Conservation (phyloP, 2,113 vertebrate species). For the Nibea coibor region DNA sequence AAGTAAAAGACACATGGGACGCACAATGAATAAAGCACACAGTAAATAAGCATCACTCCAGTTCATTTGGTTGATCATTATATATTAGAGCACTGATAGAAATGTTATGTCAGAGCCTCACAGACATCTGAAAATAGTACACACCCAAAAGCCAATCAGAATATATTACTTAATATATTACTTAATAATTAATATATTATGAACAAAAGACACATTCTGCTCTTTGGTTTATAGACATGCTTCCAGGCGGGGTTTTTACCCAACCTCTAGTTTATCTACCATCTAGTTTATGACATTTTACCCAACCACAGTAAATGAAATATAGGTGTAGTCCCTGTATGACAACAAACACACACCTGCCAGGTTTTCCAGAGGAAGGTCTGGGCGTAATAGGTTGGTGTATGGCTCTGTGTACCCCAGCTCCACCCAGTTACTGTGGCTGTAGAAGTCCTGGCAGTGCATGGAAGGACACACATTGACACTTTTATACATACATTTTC, state of each 20-base stretch:
- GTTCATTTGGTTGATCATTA: not conserved
- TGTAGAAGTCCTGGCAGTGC: conserved; percentile 82
- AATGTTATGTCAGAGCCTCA: not conserved
- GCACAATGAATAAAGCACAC: not conserved
- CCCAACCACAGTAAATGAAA: not conserved
- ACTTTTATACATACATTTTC: not conserved
- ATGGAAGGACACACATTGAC: conserved; percentile 6
- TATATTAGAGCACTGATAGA: not conserved
- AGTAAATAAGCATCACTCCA: not conserved
- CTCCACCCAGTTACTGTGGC: conserved; percentile 85
- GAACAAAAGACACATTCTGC: not conserved
- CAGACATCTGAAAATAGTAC: not conserved
- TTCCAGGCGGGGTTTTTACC: not conserved
- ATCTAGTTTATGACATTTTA: conserved; percentile 6
- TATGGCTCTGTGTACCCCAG: conserved; percentile 75
- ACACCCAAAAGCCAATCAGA: not conserved
- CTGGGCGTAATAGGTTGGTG: conserved; percentile 73
- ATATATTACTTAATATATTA: not conserved
- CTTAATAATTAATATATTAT: no score
- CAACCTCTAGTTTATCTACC: not conserved
- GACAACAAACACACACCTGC: conserved; percentile 71
- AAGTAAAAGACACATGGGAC: not conserved
- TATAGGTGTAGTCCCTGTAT: not conserved
- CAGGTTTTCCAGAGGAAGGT: conserved; percentile 76
- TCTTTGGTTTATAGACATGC: not conserved